A percentile compares a stretch with the other conserved stretches of the same genome.
Evolutionary conservation across 2,888 invertebrate genomes (phyloP).

Genomic region (Clitarchus hookeri): DNA sequence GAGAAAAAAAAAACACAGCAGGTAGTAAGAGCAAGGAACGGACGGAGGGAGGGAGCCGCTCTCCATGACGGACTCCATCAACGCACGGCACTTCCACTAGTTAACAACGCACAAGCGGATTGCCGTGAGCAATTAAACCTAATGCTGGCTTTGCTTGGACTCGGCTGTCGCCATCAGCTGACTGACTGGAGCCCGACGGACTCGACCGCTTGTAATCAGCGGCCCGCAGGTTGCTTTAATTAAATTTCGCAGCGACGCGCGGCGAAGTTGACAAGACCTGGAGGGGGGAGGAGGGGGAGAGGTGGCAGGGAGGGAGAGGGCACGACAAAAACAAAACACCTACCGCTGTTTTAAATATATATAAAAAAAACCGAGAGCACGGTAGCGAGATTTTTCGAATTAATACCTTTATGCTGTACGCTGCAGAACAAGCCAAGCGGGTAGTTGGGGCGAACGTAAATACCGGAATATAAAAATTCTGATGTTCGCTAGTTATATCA

Average conservation of each 20-base stretch:
- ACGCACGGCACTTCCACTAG: background rate
- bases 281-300: too few relatives aligned
- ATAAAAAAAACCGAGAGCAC: too few relatives aligned
- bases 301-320: too few relatives aligned
- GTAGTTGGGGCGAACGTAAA: too few relatives aligned
- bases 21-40: background rate
- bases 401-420: too few relatives aligned
- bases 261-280: background rate
- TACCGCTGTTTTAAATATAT: too few relatives aligned
- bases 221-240: background rate
- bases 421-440: too few relatives aligned
- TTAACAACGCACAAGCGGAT: background rate
- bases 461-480: too few relatives aligned
- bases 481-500: too few relatives aligned
- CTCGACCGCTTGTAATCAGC: background rate
- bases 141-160: background rate
- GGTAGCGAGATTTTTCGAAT: too few relatives aligned
- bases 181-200: background rate
- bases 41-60: background rate
- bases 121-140: slow-evolving; percentile 1
- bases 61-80: background rate
- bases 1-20: background rate
- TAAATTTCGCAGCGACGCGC: background rate
- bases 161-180: background rate
- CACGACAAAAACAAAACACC: too few relatives aligned